phyloP scores from a whole-genome alignment of 2,113 vertebrate species.

The Nanorana parkeri region DNA sequence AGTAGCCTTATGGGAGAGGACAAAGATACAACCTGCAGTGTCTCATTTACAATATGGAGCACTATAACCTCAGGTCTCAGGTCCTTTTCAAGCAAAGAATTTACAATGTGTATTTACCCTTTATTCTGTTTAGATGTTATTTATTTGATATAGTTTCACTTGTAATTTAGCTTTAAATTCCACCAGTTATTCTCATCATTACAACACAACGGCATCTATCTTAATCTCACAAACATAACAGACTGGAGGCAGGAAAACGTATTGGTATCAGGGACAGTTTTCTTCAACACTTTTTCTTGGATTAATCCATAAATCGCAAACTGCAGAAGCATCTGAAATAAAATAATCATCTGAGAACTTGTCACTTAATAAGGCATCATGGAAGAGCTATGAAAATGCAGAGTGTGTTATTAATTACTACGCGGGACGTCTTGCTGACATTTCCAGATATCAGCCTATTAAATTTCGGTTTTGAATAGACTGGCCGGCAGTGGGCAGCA shows the following conservation, averaged over 20 bases:
- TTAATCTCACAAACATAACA: too few species aligned
- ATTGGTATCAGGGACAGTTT: background rate
- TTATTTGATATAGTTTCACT: too few species aligned
- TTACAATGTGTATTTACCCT: too few species aligned
- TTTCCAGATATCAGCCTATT: conserved; percentile 44
- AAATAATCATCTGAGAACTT: conserved; percentile 40
- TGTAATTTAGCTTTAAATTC: too few species aligned
- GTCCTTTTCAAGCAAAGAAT: too few species aligned
- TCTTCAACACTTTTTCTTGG: background rate
- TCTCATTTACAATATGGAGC: too few species aligned
- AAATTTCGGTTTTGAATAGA: conserved; percentile 24
- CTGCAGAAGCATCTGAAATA: conserved; percentile 12
- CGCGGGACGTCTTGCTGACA: conserved; percentile 30
- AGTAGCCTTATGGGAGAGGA: too few species aligned
- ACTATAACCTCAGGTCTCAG: too few species aligned
- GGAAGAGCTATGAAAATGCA: conserved; percentile 17
- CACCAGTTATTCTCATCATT: too few species aligned
- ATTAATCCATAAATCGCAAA: conserved; percentile 15
- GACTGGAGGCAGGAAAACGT: background rate
- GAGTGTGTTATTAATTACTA: conserved; percentile 36
- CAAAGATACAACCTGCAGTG: too few species aligned
- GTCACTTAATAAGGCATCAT: conserved; percentile 44
- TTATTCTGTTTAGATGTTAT: too few species aligned
- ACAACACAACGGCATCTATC: too few species aligned
- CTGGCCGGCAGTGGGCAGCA: conserved; percentile 17